Conservation (phyloP, 2,113 vertebrate species). For the Brachyhypopomus occidentalis region DNA sequence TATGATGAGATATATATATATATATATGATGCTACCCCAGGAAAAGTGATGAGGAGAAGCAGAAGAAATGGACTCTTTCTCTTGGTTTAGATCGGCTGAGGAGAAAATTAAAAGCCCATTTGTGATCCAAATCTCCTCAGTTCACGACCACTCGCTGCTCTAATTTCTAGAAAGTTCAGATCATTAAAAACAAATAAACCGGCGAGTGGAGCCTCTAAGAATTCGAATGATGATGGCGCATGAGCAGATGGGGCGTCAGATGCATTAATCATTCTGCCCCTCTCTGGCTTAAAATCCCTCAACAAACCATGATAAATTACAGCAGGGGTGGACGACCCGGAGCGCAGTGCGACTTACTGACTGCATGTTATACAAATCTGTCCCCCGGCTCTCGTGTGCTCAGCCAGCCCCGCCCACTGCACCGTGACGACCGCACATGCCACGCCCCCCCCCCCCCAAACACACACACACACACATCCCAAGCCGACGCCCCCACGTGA, state of each 20-base stretch:
- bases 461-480: neutral
- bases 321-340: constrained; percentile 34
- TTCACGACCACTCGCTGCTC: constrained; percentile 8
- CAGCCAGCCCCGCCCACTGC: neutral
- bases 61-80: neutral
- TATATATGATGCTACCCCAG: neutral
- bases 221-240: constrained; percentile 51
- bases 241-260: constrained; percentile 48
- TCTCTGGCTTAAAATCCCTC: constrained; percentile 54
- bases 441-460: too few relatives aligned
- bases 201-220: constrained; percentile 35
- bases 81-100: neutral
- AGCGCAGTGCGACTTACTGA: constrained; percentile 5
- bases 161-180: constrained; percentile 36
- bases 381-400: constrained; percentile 28
- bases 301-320: constrained; percentile 62
- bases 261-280: constrained; percentile 59
- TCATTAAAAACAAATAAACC: constrained; percentile 55
- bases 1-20: too few relatives aligned
- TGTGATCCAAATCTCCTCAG: constrained; percentile 25
- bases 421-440: neutral
- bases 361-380: constrained; percentile 43
- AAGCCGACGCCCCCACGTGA: neutral
- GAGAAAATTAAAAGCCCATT: constrained; percentile 36
- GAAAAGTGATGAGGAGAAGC: constrained; percentile 1